Conservation (phyloP, 1,140 invertebrate genomes). For the Hyles vespertilio region DNA sequence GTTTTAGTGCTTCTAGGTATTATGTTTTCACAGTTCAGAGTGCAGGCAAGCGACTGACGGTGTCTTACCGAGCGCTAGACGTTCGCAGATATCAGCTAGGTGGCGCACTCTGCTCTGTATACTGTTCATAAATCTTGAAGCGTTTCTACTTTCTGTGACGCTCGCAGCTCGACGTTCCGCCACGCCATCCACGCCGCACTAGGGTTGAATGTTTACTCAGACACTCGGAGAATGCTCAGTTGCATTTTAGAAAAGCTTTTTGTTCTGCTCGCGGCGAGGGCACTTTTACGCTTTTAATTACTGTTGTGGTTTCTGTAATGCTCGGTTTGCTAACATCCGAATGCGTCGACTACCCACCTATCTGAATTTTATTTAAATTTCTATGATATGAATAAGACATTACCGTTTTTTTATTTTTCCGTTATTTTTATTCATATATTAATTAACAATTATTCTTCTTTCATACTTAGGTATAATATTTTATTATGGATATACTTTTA, state of each 20-base stretch:
- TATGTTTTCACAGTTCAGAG: constrained; percentile 43
- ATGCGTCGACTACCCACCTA: too few relatives aligned
- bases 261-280: background rate
- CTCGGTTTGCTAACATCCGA: too few relatives aligned
- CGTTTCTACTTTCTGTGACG: constrained; percentile 12
- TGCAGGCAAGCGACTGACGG: too few relatives aligned
- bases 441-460: too few relatives aligned
- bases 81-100: constrained; percentile 14
- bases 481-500: background rate
- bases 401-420: too few relatives aligned
- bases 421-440: too few relatives aligned
- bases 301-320: constrained; percentile 5
- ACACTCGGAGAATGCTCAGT: constrained; percentile 8
- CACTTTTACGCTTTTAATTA: constrained; percentile 18
- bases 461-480: too few relatives aligned
- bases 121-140: constrained; percentile 16
- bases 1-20: constrained; percentile 50
- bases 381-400: too few relatives aligned
- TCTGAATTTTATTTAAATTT: too few relatives aligned
- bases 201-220: constrained; percentile 7
- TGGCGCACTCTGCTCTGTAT: constrained; percentile 4
- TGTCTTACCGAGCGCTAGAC: constrained; percentile 6
- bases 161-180: background rate
- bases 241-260: constrained; percentile 12
- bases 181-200: background rate